Evolutionary conservation across 2,888 invertebrate species (phyloP).

Genomic region (Miltochrista miniata): DNA sequence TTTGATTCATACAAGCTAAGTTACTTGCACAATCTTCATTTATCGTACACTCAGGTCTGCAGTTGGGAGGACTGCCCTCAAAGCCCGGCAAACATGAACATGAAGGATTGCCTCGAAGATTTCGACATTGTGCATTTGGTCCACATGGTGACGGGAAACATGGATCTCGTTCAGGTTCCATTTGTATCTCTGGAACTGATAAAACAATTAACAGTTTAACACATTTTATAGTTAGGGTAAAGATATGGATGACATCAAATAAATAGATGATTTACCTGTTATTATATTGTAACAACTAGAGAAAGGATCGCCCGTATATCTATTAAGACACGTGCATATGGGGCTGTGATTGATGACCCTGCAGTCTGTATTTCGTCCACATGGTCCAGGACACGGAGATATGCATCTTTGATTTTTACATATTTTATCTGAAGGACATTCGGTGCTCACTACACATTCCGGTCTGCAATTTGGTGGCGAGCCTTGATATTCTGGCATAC

Average conservation of each 20-base stretch:
- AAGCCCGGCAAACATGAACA: slow-evolving; percentile 86
- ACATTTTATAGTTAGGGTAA: no score
- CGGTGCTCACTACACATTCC: slow-evolving; percentile 88
- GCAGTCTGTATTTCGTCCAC: slow-evolving; percentile 88
- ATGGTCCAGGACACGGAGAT: slow-evolving; percentile 89
- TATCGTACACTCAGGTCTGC: slow-evolving; percentile 86
- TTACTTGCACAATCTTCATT: slow-evolving; percentile 87
- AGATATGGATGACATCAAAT: background rate
- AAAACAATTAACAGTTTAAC: slow-evolving; percentile 8
- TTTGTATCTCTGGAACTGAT: slow-evolving; percentile 57
- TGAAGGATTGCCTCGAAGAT: slow-evolving; percentile 80
- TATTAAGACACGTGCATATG: slow-evolving; percentile 86
- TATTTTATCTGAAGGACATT: slow-evolving; percentile 85
- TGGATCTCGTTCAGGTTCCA: slow-evolving; percentile 75
- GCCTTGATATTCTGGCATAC: slow-evolving; percentile 86
- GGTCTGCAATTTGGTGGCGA: slow-evolving; percentile 88
- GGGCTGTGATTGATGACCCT: slow-evolving; percentile 89
- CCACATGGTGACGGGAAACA: slow-evolving; percentile 88
- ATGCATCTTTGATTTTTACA: slow-evolving; percentile 88
- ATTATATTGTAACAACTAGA: slow-evolving; percentile 82
- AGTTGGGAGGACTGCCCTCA: slow-evolving; percentile 87
- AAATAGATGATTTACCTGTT: slow-evolving; percentile 50
- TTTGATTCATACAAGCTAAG: slow-evolving; percentile 87
- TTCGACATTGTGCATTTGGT: slow-evolving; percentile 84
- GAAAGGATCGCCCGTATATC: slow-evolving; percentile 86